Evolutionary conservation across 1,140 invertebrate species (phyloP).

Genomic region (Heliconius congener): DNA sequence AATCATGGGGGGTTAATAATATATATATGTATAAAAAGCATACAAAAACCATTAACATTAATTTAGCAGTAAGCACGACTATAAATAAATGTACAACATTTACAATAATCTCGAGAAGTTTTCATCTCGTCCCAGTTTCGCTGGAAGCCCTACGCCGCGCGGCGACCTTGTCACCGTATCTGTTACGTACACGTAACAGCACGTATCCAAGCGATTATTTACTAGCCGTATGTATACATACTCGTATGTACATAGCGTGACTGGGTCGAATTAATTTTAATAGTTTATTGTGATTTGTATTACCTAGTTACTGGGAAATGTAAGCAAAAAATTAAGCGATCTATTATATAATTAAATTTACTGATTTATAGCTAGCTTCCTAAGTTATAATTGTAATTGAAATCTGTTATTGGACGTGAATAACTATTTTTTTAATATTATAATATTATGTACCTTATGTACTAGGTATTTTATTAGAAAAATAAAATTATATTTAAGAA

Average conservation of each 20-base stretch:
- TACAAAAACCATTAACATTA: not conserved
- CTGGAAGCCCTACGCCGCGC: conserved; percentile 30
- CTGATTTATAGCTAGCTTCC: not conserved
- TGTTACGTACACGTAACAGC: conserved; percentile 28
- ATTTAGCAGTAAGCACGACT: not conserved
- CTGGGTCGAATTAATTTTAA: not conserved
- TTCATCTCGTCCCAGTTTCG: conserved; percentile 25
- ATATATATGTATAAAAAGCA: not conserved
- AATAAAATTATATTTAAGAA: not conserved
- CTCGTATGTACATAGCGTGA: not conserved
- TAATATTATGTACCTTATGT: not conserved
- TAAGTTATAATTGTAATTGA: no score
- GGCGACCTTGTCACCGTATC: conserved; percentile 34
- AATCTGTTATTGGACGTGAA: no score
- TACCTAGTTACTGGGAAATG: not conserved
- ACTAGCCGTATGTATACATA: conserved; percentile 14
- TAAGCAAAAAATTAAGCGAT: not conserved
- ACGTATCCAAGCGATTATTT: conserved; percentile 36
- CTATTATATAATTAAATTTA: not conserved
- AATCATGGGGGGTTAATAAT: no score
- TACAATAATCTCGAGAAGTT: conserved; percentile 21
- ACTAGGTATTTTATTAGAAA: not conserved
- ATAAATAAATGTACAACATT: conserved; percentile 11
- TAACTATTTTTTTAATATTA: no score
- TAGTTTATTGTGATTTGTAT: not conserved